A percentile compares a stretch with the other conserved stretches of the same genome.
Evolutionary conservation across 2,888 invertebrate species (phyloP).

Genomic region (Pegoplata infirma): DNA sequence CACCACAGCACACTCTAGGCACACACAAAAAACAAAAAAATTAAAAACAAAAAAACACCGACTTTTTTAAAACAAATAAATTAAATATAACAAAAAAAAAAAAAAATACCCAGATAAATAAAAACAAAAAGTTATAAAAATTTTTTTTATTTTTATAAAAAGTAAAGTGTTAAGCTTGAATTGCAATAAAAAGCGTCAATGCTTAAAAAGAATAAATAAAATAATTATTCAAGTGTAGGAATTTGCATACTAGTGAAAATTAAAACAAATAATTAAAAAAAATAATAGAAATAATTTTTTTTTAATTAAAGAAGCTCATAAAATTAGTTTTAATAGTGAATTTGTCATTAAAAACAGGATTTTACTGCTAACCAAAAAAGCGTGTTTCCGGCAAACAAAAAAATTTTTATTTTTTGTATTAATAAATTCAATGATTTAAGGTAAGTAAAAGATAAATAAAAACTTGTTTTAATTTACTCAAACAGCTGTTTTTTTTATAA

Average conservation of each 20-base stretch:
- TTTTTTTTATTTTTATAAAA: background rate
- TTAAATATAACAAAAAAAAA: conserved; percentile 8
- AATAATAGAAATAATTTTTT: background rate
- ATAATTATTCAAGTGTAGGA: background rate
- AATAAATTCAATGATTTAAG: background rate
- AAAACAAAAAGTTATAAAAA: background rate
- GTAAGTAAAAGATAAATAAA: background rate
- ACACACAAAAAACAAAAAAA: conserved; percentile 16
- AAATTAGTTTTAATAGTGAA: background rate
- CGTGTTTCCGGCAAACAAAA: background rate
- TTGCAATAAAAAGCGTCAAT: conserved; percentile 27
- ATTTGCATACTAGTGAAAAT: background rate
- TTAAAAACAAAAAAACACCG: conserved; percentile 23
- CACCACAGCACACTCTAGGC: conserved; percentile 43
- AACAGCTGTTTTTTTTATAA: background rate
- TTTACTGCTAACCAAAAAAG: background rate
- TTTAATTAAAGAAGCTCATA: background rate
- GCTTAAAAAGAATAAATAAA: conserved; percentile 38
- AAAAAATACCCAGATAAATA: background rate
- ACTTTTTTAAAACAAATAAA: conserved; percentile 13
- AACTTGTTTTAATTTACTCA: background rate
- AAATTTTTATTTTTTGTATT: background rate
- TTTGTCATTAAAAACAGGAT: background rate
- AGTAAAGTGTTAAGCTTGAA: conserved; percentile 37
- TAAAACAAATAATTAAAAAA: background rate